A percentile compares a stretch with the other conserved stretches of the same genome.
These are phyloP conservation scores for Bradypodion pumilum DNA, from an alignment of 2,797 vertebrate genomes.

Conservation along the genomic window DNA sequence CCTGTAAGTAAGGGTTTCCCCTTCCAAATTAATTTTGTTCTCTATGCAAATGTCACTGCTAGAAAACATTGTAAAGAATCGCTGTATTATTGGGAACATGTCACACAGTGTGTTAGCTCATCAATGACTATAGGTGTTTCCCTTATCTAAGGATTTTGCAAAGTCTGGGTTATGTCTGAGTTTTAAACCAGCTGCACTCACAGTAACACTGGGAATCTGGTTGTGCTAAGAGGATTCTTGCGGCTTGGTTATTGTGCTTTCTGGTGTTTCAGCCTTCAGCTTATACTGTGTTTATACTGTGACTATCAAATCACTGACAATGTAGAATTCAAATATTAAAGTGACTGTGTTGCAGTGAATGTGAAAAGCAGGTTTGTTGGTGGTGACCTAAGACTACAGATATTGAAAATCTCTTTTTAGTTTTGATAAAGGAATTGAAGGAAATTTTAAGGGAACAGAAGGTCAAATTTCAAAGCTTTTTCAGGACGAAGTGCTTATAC, in stretches of 20 bases:
- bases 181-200: not conserved
- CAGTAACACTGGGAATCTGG: not conserved
- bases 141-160: not conserved
- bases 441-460: not conserved
- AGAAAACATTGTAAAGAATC: not conserved
- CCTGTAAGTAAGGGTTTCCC: conserved; percentile 81
- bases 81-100: not conserved
- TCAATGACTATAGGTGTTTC: not conserved
- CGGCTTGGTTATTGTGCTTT: not conserved
- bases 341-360: not conserved
- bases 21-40: not conserved
- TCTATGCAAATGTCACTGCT: not conserved
- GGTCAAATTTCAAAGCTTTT: not conserved
- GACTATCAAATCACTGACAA: not conserved
- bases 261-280: not conserved
- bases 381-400: not conserved
- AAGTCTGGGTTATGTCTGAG: not conserved
- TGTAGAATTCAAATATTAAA: not conserved
- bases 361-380: not conserved
- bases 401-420: not conserved
- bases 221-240: not conserved
- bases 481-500: not conserved
- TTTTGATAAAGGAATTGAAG: not conserved
- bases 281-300: not conserved
- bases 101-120: not conserved